Evolutionary conservation across 2,888 invertebrate species (phyloP).

Genomic region (Ashinkailepas kermadecensis): DNA sequence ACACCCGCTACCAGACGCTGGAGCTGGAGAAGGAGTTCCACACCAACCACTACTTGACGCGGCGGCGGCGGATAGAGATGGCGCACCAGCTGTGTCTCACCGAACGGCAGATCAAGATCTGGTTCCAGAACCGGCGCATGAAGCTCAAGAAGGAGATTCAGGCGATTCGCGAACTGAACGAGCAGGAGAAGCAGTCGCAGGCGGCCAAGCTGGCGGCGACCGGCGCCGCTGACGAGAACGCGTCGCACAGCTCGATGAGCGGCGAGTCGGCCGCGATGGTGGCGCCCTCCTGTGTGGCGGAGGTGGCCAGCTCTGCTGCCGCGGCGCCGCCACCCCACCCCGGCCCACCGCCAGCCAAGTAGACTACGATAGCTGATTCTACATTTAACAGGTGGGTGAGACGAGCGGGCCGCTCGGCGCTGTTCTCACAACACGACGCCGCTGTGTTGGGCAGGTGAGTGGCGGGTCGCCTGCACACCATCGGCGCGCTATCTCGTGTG

Average conservation of each 20-base stretch:
- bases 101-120: constrained; percentile 95
- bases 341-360: constrained; percentile 31
- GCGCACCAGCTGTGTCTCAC: constrained; percentile 93
- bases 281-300: constrained; percentile 32
- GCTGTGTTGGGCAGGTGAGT: no score
- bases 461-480: no score
- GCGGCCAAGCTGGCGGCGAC: constrained; percentile 60
- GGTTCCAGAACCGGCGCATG: constrained; percentile 98
- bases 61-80: constrained; percentile 97
- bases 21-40: constrained; percentile 98
- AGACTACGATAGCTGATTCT: no score
- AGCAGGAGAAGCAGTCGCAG: constrained; percentile 92
- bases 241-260: constrained; percentile 26
- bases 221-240: constrained; percentile 22
- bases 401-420: no score
- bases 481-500: no score
- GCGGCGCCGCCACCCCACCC: constrained; percentile 32
- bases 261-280: constrained; percentile 28
- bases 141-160: constrained; percentile 97
- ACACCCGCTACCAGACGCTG: constrained; percentile 94
- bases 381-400: no score
- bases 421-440: no score
- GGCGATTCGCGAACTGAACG: constrained; percentile 95
- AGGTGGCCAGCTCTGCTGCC: constrained; percentile 29
- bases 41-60: constrained; percentile 95